Base-by-base conservation (phyloP, 2,888 invertebrate species). In the Tetrapedia diversipes region DNA sequence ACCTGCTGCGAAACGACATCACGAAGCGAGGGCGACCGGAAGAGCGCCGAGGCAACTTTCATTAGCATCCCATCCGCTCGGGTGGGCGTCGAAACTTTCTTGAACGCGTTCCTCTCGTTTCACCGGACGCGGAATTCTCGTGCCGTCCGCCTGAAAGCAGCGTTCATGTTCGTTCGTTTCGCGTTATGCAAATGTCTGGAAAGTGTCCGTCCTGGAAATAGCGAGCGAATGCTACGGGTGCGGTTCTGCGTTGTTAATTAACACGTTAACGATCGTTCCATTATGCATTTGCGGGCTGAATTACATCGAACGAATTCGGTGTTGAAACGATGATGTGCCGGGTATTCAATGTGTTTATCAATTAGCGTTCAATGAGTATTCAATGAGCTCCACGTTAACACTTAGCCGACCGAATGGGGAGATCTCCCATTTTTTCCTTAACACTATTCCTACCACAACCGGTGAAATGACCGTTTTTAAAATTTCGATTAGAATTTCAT, bases 161-260 rank as follows among this genome's bases (percentile, higher is more conserved):
- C n/a, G n/a, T n/a, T n/a, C n/a, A n/a, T n/a, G n/a, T n/a, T n/a
- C 11, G 1, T 49, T 49, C 47, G 11, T 32, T 39, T 53, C 29
- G 29, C 53, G 67, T 68, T 73, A 73, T 64, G 67, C 19, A 65
- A 82, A 81, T 74, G 8, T 37, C 45, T n/a, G 32, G 59, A 66
- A 78, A 81, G 54, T 43, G 45, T 14, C 14, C 10, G 6, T 4
- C 3, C n/a, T n/a, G n/a, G n/a, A n/a, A n/a, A n/a, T n/a, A n/a
- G n/a, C n/a, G 11, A 34, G 22, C 16, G 29, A 51, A 45, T n/a
- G n/a, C n/a, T n/a, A n/a, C n/a, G n/a, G n/a, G 16, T 24, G 49
- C 2, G 0, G 8, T 63, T 22, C 29, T 43, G 19, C 32, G 45
- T n/a, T n/a, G n/a, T n/a, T 41, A 19, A 57, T 41, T 11, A 16